Conservation (phyloP, 2,797 vertebrate species). For the Menidia menidia region DNA sequence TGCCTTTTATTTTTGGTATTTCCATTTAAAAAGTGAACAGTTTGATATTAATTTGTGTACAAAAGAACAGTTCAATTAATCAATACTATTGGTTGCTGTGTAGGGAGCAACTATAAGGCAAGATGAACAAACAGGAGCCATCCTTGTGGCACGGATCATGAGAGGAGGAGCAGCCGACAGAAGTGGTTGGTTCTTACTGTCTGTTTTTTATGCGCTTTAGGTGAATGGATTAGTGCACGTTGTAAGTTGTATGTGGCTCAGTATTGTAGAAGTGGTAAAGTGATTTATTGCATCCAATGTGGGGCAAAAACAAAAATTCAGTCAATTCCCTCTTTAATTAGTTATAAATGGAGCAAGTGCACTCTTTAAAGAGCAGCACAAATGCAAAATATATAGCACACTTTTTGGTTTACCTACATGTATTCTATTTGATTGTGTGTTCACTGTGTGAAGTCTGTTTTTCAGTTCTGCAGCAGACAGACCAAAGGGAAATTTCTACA, state of each 20-base stretch:
- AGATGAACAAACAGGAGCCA: slow-evolving; percentile 89
- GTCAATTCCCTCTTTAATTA: no score
- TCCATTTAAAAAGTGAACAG: no score
- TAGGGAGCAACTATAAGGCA: slow-evolving; percentile 93
- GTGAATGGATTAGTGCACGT: background rate
- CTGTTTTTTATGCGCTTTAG: background rate
- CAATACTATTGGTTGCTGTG: background rate
- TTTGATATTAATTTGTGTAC: no score
- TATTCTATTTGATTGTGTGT: slow-evolving; percentile 42
- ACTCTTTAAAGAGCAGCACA: slow-evolving; percentile 7
- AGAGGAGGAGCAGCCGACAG: slow-evolving; percentile 95
- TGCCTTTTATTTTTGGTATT: no score
- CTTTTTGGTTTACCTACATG: slow-evolving; percentile 26
- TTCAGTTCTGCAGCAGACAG: slow-evolving; percentile 34
- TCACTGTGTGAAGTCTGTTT: slow-evolving; percentile 47
- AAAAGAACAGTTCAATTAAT: no score
- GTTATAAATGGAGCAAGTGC: background rate
- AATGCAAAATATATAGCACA: background rate
- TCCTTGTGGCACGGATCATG: slow-evolving; percentile 94
- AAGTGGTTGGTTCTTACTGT: slow-evolving; percentile 86
- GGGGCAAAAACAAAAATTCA: background rate
- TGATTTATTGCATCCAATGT: slow-evolving; percentile 4
- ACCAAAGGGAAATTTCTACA: slow-evolving; percentile 57
- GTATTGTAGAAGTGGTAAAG: background rate
- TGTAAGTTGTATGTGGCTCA: slow-evolving; percentile 1